Conservation (phyloP, 2,888 invertebrate species). For the Eupelmus urozonus region DNA sequence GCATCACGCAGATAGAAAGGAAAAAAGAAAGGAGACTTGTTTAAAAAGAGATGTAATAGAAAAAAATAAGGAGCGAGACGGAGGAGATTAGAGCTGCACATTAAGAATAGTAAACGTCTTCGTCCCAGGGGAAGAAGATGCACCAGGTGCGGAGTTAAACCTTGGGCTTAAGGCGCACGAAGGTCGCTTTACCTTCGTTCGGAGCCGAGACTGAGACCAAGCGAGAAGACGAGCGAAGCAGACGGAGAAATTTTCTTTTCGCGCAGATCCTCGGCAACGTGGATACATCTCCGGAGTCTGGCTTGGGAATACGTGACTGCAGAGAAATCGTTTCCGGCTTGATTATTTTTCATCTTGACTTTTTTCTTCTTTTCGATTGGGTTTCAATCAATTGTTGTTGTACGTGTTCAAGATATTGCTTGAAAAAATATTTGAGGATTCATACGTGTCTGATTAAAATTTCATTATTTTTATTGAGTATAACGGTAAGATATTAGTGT, state of each 20-base stretch:
- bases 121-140: conserved; percentile 75
- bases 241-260: conserved; percentile 8
- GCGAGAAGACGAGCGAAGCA: conserved; percentile 9
- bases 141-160: conserved; percentile 76
- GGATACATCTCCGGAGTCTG: background rate
- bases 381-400: too few species aligned
- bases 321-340: conserved; percentile 6
- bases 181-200: background rate
- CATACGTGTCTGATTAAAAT: too few species aligned
- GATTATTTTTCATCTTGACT: background rate
- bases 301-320: conserved; percentile 18
- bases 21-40: conserved; percentile 40
- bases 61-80: conserved; percentile 61
- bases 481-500: too few species aligned
- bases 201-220: background rate
- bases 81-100: conserved; percentile 65
- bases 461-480: too few species aligned
- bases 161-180: conserved; percentile 61
- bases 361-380: too few species aligned
- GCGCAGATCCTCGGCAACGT: background rate
- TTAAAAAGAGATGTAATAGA: conserved; percentile 59
- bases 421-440: too few species aligned
- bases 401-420: too few species aligned
- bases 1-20: background rate
- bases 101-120: conserved; percentile 73